Conservation (phyloP, 2,113 vertebrate species). For the Serinus canaria region DNA sequence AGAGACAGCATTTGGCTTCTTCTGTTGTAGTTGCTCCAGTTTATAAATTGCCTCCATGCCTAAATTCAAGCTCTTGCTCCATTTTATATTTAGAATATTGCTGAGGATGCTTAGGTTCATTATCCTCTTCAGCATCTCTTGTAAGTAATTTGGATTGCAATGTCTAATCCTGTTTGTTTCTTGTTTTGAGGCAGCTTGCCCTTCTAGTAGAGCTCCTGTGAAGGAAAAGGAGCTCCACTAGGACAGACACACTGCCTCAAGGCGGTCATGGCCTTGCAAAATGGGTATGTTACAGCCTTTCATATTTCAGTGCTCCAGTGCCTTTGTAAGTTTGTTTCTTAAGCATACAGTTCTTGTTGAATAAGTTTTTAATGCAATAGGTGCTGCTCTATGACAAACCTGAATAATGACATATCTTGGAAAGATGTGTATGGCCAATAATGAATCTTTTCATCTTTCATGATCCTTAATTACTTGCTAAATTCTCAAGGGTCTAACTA, state of each 20-base stretch:
- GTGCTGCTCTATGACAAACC: not conserved
- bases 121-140: not conserved
- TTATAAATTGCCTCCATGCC: not conserved
- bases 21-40: not conserved
- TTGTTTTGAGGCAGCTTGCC: not conserved
- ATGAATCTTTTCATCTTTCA: slow-evolving; percentile 7
- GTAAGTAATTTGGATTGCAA: not conserved
- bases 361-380: not conserved
- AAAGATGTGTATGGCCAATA: not conserved
- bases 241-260: not conserved
- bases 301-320: not conserved
- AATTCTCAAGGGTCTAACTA: slow-evolving; percentile 18
- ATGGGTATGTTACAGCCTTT: not conserved
- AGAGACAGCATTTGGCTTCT: not conserved
- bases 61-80: not conserved
- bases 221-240: not conserved
- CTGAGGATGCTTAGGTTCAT: not conserved
- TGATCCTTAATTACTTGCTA: slow-evolving; percentile 45
- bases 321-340: not conserved
- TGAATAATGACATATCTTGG: not conserved
- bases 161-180: not conserved
- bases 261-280: not conserved
- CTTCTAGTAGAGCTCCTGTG: not conserved
- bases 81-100: not conserved
- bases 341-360: not conserved